Percentiles rank a stretch among this genome's conserved stretches.
Evolutionary conservation across 2,797 vertebrate species (phyloP).

Genomic region (Channallabes apus): DNA sequence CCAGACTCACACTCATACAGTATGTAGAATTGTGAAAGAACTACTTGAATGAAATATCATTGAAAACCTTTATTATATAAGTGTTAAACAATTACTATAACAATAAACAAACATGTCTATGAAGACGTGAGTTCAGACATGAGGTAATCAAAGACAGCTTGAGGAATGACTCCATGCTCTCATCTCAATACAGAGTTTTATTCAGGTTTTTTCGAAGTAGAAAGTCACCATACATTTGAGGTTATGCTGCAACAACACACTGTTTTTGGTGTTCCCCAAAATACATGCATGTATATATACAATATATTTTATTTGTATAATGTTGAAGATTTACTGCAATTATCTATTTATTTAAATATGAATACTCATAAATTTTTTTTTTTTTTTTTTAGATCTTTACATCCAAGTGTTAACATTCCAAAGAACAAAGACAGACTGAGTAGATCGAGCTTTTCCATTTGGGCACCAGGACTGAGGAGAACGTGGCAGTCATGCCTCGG

Average conservation of each 20-base stretch:
- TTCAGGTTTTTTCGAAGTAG: conserved; percentile 63
- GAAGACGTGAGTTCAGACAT: not conserved
- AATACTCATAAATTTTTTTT: not conserved
- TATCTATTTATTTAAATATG: not conserved
- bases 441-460: conserved; percentile 54
- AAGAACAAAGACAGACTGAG: conserved; percentile 50
- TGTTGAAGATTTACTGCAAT: conserved; percentile 26
- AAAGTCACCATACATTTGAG: conserved; percentile 69
- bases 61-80: not conserved
- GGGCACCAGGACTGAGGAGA: conserved; percentile 35
- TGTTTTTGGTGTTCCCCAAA: conserved; percentile 58
- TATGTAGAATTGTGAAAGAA: not conserved
- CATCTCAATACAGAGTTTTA: conserved; percentile 65
- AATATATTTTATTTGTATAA: conserved; percentile 56
- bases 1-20: not conserved
- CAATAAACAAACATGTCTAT: not conserved
- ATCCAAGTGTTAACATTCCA: conserved; percentile 54
- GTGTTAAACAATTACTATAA: not conserved
- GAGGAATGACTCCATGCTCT: conserved; percentile 54
- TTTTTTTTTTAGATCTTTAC: conserved; percentile 42
- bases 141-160: conserved; percentile 26
- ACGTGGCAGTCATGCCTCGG: conserved; percentile 59
- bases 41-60: not conserved
- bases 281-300: conserved; percentile 65
- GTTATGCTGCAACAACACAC: conserved; percentile 63